These are phyloP conservation scores for Struthidea cinerea DNA, from an alignment of 2,113 vertebrate species.

Conservation along the genomic window DNA sequence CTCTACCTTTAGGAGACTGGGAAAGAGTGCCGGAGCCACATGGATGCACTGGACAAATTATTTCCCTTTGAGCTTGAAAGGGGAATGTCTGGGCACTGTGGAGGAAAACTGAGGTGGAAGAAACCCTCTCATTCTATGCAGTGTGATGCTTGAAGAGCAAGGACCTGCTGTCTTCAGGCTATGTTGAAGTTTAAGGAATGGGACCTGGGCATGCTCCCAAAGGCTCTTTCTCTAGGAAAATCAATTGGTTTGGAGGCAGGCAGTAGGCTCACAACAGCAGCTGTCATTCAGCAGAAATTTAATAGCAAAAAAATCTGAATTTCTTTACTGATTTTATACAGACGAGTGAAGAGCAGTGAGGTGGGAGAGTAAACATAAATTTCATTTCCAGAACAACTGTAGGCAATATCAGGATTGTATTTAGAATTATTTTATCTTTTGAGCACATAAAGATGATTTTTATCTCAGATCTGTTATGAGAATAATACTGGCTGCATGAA, in stretches of 20 bases:
- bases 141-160: not conserved
- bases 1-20: not conserved
- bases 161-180: not conserved
- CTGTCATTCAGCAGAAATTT: not conserved
- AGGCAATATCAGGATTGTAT: not conserved
- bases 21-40: not conserved
- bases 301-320: not conserved
- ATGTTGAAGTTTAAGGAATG: not conserved
- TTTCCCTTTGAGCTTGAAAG: not conserved
- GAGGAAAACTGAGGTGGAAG: not conserved
- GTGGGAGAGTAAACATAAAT: not conserved
- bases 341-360: fast-evolving
- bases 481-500: not conserved
- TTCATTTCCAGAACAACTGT: not conserved
- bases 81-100: not conserved
- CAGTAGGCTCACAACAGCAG: not conserved
- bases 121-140: fast-evolving
- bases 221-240: not conserved
- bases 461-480: not conserved
- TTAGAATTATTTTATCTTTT: not conserved
- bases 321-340: not conserved
- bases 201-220: not conserved
- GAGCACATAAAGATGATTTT: not conserved
- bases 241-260: not conserved
- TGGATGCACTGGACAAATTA: not conserved